Base-by-base conservation (phyloP, 2,113 vertebrate species). In the Natator depressus region DNA sequence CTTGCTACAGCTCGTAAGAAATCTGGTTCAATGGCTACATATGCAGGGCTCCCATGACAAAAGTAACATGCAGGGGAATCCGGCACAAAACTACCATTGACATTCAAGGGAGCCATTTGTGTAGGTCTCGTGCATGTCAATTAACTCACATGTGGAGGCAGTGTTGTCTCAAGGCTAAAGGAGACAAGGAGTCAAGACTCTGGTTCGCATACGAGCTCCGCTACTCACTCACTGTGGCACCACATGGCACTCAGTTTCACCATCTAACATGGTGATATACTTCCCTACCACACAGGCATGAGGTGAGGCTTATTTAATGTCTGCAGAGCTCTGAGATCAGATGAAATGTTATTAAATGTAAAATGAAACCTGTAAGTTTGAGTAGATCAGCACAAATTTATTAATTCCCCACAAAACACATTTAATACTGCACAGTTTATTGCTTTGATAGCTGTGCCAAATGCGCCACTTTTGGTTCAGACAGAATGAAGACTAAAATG, bases 301-400 rank as follows among this genome's bases (percentile, higher is more conserved):
- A 53, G 94, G 49, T 38, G 76, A 90, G 55, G 54, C 78, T 94
- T 94, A 92, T 91, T 89, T 94, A 91, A 13, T 93, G 87, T 72
- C 91, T 86, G 89, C 89, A 95, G 76, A 84, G 85, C 80, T 93
- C 69, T 69, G 85, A 96, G 89, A 96, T 85, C 65, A 91, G 53
- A 91, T 55, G 8, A 94, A 49, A 25, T 14, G 80, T 29, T 27
- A 47, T 27, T 31, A 91, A 35, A 2, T 90, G 16, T 93, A 72
- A 93, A 59, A 51, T 17, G 20, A 94, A 94, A 85, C 69, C 10
- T 46, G 38, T 75, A 75, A 46, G 5, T n/a, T 22, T 47, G 42
- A 47, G 7, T 25, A 86, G 24, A 92, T 89, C 88, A 86, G 85
- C 87, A 92, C 49, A 95, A 84, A 93, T 72, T 72, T 85, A 47